Evolutionary conservation across 2,113 vertebrate species (phyloP).

Genomic region (Glareola pratincola): DNA sequence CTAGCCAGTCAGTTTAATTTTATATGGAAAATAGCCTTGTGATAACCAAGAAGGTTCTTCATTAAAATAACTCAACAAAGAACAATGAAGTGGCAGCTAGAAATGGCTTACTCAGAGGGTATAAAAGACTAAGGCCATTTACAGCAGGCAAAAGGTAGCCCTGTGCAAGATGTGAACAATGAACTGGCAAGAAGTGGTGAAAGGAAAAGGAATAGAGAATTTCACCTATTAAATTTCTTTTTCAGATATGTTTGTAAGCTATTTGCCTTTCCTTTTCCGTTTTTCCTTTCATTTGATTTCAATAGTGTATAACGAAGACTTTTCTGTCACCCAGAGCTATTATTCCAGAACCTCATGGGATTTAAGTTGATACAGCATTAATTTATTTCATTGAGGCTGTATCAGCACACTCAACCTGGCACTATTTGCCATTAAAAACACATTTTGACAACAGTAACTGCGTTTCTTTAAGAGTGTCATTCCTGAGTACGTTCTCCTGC

Average conservation of each 20-base stretch:
- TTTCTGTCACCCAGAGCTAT: neutral
- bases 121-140: neutral
- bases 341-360: neutral
- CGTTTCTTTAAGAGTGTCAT: neutral
- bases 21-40: neutral
- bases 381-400: neutral
- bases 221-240: neutral
- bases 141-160: neutral
- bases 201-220: neutral
- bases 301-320: neutral
- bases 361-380: neutral
- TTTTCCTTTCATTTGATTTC: neutral
- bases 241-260: neutral
- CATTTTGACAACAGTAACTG: neutral
- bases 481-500: neutral
- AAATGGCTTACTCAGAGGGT: neutral
- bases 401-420: neutral
- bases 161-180: neutral
- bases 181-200: neutral
- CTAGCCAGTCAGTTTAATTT: neutral
- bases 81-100: neutral
- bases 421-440: neutral
- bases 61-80: neutral
- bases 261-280: neutral
- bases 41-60: neutral